phyloP scores from a whole-genome alignment of 2,888 invertebrate genomes.

The Saturnia japonica region DNA sequence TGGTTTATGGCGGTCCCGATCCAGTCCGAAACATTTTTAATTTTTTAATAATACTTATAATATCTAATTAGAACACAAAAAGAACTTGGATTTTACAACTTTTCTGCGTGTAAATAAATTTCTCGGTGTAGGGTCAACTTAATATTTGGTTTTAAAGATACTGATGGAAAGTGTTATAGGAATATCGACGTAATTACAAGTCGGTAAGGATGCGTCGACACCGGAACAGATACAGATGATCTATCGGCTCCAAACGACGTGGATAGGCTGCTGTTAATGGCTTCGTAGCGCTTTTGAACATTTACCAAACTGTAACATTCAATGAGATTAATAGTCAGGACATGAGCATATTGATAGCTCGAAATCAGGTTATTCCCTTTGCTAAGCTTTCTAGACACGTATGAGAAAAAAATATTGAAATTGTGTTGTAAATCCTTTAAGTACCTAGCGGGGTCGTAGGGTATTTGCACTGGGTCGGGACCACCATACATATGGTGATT shows the following conservation, averaged over 20 bases:
- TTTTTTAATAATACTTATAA: no score
- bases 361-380: not conserved
- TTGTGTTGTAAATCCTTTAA: not conserved
- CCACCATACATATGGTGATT: no score
- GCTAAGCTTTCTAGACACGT: not conserved
- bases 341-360: not conserved
- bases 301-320: not conserved
- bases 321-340: slow-evolving; percentile 5
- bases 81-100: no score
- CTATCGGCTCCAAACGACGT: not conserved
- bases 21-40: no score
- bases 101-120: not conserved
- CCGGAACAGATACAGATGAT: slow-evolving; percentile 7
- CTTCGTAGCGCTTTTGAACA: not conserved
- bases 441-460: not conserved
- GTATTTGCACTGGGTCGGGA: no score
- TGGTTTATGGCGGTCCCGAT: no score
- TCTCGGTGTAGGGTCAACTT: not conserved
- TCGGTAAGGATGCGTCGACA: not conserved
- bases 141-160: not conserved
- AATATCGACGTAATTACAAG: not conserved
- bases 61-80: no score
- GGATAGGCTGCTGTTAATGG: slow-evolving; percentile 13
- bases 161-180: not conserved
- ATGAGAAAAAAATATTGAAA: not conserved